Evolutionary conservation across 1,140 invertebrate species (phyloP), one percentile per base, ranked within the genome.

Genomic region (Chironomus striatipennis): DNA sequence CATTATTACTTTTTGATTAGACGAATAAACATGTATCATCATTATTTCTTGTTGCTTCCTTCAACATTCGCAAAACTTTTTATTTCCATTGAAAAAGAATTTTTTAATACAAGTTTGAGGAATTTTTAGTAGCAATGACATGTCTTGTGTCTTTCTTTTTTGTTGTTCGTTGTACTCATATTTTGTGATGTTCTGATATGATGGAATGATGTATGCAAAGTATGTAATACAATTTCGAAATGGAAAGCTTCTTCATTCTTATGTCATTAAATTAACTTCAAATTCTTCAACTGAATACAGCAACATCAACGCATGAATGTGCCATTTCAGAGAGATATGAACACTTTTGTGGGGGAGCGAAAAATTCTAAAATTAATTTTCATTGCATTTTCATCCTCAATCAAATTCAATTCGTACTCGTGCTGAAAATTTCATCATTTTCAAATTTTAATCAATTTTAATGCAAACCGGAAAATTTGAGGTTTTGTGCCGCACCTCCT

Each of bases 1-100:
- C 20, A 70, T 70, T 70, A 70, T 70, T 70, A 21, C 17, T 20
- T 70, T n/a, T 70, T 70, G 65, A 70, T 70, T 70, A 70, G 65
- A 21, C n/a, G 20, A 70, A 21, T 70, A 70, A 70, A 70, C 65
- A 70, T 70, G 17, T 18, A 70, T 70, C 47, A 57, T 57, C n/a
- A n/a, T 57, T 57, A 10, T 15, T 10, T 47, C 47, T 57, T 12
- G 12, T 57, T 57, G 24, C 24, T 34, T 1, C n/a, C 24, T 34
- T 34, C 24, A 34, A 1, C 1, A 34, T 34, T 34, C 24, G 24
- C 24, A 34, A 34, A n/a, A n/a, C n/a, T n/a, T n/a, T n/a, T 5
- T 34, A 1, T 34, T 34, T 34, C 24, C 5, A 34, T 34, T 2
- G 24, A 34, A 34, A 34, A 34, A 34, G 24, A 34, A 34, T 34